Evolutionary conservation across 1,140 invertebrate genomes (phyloP), one percentile per base, ranked within the genome.

Genomic region (Bombus polaris): DNA sequence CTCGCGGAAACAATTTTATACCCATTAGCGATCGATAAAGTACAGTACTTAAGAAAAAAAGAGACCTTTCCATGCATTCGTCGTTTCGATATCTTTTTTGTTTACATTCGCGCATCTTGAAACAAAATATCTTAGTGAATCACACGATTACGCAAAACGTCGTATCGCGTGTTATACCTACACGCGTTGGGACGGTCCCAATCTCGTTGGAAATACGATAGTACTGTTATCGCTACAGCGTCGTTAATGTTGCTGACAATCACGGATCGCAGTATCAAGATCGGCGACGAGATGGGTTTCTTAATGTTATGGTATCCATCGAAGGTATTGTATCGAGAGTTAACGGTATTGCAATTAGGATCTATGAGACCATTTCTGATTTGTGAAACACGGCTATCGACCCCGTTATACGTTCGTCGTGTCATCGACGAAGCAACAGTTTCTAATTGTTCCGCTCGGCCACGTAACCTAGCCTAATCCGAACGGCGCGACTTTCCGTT

Each of bases 371-470:
- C 28, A 22, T 57, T 39, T n/a, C n/a, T 35, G 22, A 77, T 86
- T 76, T 10, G 47, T 42, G 35, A 53, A 77, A 57, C 66, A n/a
- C 66, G 77, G 39, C 62, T 77, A 74, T 85, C 70, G 82, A 65
- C 74, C 74, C 83, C 83, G 85, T 91, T 91, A 89, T 28, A 32
- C 28, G 35, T 65, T 65, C 28, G 75, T 89, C 66, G 39, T 78
- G 62, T 53, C 68, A 78, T 37, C n/a, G 57, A 62, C 75, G 83
- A 76, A 81, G 89, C 47, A 89, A 89, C 87, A 85, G 83, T 87
- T 87, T 91, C 83, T 91, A 89, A 92, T 92, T 88, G 80, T 89
- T 86, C 59, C 73, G 82, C 70, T 90, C 39, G 25, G 66, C 47
- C 59, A 76, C 77, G 87, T 81, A 87, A 86, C 81, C 86, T 83